phyloP scores from a whole-genome alignment of 2,888 invertebrate species.

The Metopia argyrocephala region DNA sequence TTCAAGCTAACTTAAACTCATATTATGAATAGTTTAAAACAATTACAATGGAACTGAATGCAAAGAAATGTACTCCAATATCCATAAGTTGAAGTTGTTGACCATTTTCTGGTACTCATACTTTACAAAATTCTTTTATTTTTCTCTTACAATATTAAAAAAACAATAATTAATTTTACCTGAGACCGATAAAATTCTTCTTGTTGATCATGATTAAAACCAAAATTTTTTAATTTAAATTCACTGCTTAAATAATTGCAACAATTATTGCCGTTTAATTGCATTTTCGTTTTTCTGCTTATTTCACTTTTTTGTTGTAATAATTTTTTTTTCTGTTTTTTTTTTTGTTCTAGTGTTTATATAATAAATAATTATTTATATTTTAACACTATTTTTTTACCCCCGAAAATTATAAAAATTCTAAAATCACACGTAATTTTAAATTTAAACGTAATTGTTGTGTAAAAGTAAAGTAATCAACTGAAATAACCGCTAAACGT shows the following conservation, averaged over 20 bases:
- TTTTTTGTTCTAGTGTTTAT: too few species aligned
- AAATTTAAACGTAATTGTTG: background rate
- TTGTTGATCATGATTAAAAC: constrained; percentile 72
- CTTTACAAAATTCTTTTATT: background rate
- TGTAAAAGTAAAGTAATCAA: background rate
- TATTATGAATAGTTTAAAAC: too few species aligned
- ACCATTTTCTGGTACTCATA: too few species aligned
- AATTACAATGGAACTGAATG: too few species aligned
- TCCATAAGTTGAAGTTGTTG: too few species aligned
- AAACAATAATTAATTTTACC: constrained; percentile 68
- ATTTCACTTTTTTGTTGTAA: background rate
- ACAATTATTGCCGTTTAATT: constrained; percentile 67
- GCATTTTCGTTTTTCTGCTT: constrained; percentile 68
- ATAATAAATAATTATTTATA: background rate
- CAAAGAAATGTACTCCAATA: too few species aligned
- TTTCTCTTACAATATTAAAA: background rate
- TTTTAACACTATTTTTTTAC: background rate
- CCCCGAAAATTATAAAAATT: too few species aligned
- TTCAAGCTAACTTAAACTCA: too few species aligned
- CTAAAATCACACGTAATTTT: too few species aligned
- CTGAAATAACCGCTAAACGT: constrained; percentile 22
- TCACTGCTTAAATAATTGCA: constrained; percentile 71
- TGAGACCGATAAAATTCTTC: constrained; percentile 77
- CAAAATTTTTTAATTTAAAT: constrained; percentile 73
- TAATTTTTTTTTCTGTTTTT: background rate